Evolutionary conservation across 2,797 vertebrate species (phyloP), one percentile per base, ranked within the genome.

Genomic region (Pitangus sulphuratus): DNA sequence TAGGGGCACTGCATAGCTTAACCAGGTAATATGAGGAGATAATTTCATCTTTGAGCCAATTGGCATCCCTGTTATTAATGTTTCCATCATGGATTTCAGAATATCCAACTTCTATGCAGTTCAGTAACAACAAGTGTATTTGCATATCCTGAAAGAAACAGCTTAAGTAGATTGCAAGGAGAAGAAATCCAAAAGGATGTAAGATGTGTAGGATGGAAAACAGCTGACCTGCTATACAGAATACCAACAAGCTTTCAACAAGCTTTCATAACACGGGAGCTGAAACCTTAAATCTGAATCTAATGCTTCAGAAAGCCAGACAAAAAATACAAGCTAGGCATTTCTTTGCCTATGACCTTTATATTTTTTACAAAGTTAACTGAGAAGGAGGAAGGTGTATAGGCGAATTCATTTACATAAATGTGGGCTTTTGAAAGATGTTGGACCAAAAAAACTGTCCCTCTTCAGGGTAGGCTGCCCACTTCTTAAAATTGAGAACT

Each of bases 221-320:
- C 69, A 94, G 94, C 89, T 93, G 92, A 95, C 95, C 92, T 90
- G 95, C 94, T 95, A 91, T 48, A 88, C 90, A 90, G 94, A 93
- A 84, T 84, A 95, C 75, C 93, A 93, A 91, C 83, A 65, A 88
- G 92, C 95, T 93, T 96, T 96, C 93, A 96, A 94, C 92, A 83
- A 84, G 93, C 84, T 91, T 95, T 94, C 92, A 92, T 80, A 75
- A 85, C 37, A 65, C 57, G 62, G 40, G 75, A 69, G 61, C 61
- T 87, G 75, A 84, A 94, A 89, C 47, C 77, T 88, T 97, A 95
- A 90, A 95, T 96, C 69, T 87, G 31, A 87, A 92, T 47, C 50
- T 75, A 91, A 90, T 77, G 31, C 82, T 87, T 89, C 60, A 94
- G 76, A 72, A 80, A 95, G 60, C 45, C 47, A 78, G 90, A 86